These are phyloP conservation scores for human DNA, from an alignment of 2,113 vertebrate genomes.

Conservation along the genomic window DNA sequence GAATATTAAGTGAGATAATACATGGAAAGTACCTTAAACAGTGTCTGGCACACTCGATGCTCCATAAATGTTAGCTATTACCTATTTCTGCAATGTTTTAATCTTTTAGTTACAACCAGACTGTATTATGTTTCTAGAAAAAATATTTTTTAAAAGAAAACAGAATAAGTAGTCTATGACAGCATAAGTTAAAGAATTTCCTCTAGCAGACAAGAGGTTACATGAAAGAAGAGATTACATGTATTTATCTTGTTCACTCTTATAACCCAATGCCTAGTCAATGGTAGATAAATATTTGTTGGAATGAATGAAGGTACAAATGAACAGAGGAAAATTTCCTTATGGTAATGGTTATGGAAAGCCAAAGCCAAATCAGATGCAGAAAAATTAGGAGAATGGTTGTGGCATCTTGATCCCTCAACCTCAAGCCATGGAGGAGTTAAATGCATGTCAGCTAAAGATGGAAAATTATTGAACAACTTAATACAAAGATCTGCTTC, in stretches of 20 bases:
- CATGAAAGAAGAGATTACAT: not conserved
- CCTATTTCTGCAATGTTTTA: conserved; percentile 3
- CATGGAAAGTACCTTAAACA: not conserved
- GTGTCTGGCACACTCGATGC: not conserved
- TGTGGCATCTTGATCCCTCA: not conserved
- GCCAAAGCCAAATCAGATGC: not conserved
- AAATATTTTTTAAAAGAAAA: not conserved
- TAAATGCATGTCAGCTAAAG: not conserved
- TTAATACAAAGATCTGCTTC: not conserved
- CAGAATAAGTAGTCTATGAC: not conserved
- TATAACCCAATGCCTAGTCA: not conserved
- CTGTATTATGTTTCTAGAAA: not conserved
- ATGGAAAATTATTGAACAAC: not conserved
- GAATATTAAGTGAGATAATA: not conserved
- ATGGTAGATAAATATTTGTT: not conserved
- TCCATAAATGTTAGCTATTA: not conserved
- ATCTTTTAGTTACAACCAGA: conserved; percentile 24
- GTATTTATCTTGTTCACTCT: not conserved
- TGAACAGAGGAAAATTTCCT: not conserved
- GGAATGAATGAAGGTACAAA: not conserved
- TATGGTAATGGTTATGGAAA: not conserved
- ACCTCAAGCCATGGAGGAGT: not conserved
- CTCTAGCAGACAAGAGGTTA: not conserved
- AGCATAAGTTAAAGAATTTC: not conserved
- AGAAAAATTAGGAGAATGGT: not conserved